Base-by-base conservation (phyloP, 2,888 invertebrate genomes). In the Lepas anatifera region DNA sequence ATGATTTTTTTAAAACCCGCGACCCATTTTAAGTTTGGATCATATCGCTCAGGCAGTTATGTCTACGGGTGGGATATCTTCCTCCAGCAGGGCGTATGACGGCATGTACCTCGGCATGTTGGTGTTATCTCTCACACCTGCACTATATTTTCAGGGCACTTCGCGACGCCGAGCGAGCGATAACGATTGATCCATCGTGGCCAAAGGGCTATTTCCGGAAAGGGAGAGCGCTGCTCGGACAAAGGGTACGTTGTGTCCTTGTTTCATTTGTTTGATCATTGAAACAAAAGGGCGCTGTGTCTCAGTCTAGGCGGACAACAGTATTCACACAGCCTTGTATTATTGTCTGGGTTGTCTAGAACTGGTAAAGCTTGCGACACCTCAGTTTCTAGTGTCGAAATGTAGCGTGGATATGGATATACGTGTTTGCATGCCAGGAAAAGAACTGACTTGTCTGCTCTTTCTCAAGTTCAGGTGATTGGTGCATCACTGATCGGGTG, bases 121-220 rank as follows among this genome's bases (percentile, higher is more conserved):
- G n/a, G n/a, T n/a, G n/a, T n/a, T n/a, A n/a, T n/a, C n/a, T n/a
- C n/a, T n/a, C n/a, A n/a, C n/a, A n/a, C n/a, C n/a, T n/a, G n/a
- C n/a, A n/a, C n/a, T n/a, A n/a, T n/a, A n/a, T n/a, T 58, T 58
- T 2, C 75, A 81, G 81, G 75, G 82, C 82, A 67, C 77, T 82
- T 72, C 78, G 78, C 75, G 82, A 82, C 78, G 82, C 82, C 67
- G 81, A 82, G 74, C 80, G 78, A 75, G 81, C 82, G 58, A 80
- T 82, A 73, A 73, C 73, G 68, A 76, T 81, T 75, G 77, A 79
- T 67, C 78, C 80, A 70, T 77, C 79, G 69, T 82, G 81, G 80
- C 79, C 81, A 50, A 82, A 82, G 77, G 81, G 81, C 64, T 80
- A 81, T 76, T 82, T 80, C 78, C 77, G 82, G 75, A 79, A 79